These are phyloP conservation scores for Megastigmus dorsalis DNA, from an alignment of 2,888 invertebrate genomes.

Conservation along the genomic window DNA sequence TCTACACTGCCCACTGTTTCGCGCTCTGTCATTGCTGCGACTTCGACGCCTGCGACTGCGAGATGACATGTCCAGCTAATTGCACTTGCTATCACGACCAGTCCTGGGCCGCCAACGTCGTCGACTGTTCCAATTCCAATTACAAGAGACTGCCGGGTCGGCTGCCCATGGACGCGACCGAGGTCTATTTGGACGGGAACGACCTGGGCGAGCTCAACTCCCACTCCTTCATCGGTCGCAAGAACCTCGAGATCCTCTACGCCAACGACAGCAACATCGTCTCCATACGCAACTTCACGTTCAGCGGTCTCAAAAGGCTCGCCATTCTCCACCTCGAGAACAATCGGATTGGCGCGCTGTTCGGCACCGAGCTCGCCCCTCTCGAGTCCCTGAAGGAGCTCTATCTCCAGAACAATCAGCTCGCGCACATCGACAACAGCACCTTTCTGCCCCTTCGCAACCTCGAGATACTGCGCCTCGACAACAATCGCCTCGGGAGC, in stretches of 20 bases:
- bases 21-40: constrained; percentile 97
- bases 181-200: constrained; percentile 94
- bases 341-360: constrained; percentile 86
- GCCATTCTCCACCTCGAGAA: constrained; percentile 90
- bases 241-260: constrained; percentile 90
- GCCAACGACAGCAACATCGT: constrained; percentile 92
- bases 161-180: constrained; percentile 96
- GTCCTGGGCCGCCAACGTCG: constrained; percentile 94
- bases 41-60: constrained; percentile 97
- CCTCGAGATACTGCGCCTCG: constrained; percentile 88
- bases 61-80: constrained; percentile 95
- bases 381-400: constrained; percentile 89
- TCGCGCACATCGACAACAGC: constrained; percentile 88
- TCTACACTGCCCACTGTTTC: constrained; percentile 94
- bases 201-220: constrained; percentile 90
- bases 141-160: constrained; percentile 89
- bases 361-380: constrained; percentile 88
- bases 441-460: constrained; percentile 88
- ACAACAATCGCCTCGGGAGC: constrained; percentile 87
- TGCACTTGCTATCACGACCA: constrained; percentile 97
- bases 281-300: constrained; percentile 90
- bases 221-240: constrained; percentile 93
- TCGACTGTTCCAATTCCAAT: constrained; percentile 89
- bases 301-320: constrained; percentile 89
- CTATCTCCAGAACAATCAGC: constrained; percentile 90